These are phyloP conservation scores for Nemotelus nigrinus DNA, from an alignment of 2,888 invertebrate genomes.

Conservation along the genomic window DNA sequence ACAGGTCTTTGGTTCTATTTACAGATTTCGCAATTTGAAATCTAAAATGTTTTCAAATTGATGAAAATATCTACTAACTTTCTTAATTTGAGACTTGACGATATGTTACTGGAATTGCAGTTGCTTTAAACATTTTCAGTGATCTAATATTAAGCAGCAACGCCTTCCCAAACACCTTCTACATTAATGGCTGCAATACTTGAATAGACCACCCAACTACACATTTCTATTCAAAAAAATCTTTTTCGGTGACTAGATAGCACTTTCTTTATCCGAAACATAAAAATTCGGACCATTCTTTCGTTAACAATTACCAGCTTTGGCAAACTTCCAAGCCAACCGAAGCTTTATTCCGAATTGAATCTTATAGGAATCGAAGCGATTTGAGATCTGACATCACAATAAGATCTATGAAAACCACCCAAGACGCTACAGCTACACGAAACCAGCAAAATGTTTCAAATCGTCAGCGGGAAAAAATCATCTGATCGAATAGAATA, in stretches of 20 bases:
- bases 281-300: slow-evolving; percentile 20
- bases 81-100: no score
- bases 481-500: background rate
- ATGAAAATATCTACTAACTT: no score
- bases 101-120: no score
- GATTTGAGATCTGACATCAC: slow-evolving; percentile 12
- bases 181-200: background rate
- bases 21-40: no score
- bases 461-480: no score
- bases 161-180: background rate
- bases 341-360: background rate
- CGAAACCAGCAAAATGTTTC: background rate
- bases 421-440: slow-evolving; percentile 11
- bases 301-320: background rate
- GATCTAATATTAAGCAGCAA: no score
- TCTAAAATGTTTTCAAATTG: no score
- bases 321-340: background rate
- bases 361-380: slow-evolving; percentile 34
- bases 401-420: slow-evolving; percentile 20
- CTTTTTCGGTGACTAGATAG: slow-evolving; percentile 15
- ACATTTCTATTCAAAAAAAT: background rate
- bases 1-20: no score
- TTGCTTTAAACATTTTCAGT: no score
- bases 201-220: slow-evolving; percentile 2
- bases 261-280: slow-evolving; percentile 9